Conservation (phyloP, 2,888 invertebrate species). For the Stictocephala bisonia region DNA sequence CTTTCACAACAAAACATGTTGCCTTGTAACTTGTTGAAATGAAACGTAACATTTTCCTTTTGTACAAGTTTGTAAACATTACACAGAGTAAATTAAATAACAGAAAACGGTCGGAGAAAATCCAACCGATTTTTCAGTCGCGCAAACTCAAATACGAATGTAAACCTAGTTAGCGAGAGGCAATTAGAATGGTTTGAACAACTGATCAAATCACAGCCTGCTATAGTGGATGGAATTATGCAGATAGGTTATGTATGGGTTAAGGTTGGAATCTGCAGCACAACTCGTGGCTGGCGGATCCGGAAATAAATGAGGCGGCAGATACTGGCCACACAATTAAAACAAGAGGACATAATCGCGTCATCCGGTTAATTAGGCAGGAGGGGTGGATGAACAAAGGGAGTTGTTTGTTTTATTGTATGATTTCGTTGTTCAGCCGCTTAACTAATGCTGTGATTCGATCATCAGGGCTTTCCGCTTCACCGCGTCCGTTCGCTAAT, state of each 20-base stretch:
- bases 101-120: too few species aligned
- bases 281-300: constrained; percentile 11
- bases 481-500: constrained; percentile 18
- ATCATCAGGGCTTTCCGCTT: constrained; percentile 15
- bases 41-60: too few species aligned
- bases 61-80: too few species aligned
- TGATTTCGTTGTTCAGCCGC: constrained; percentile 35
- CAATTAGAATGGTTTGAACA: constrained; percentile 19
- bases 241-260: too few species aligned
- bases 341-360: constrained; percentile 28
- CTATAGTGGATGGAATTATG: neutral
- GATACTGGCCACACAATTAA: constrained; percentile 36
- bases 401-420: constrained; percentile 14
- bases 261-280: too few species aligned
- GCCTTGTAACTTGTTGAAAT: too few species aligned
- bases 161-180: constrained; percentile 15
- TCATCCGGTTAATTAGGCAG: constrained; percentile 32
- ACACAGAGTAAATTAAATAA: too few species aligned
- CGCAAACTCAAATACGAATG: too few species aligned
- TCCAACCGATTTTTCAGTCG: too few species aligned
- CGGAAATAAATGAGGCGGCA: constrained; percentile 35
- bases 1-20: too few species aligned
- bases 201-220: constrained; percentile 21
- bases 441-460: constrained; percentile 29
- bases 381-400: too few species aligned